Evolutionary conservation across 1,140 invertebrate species (phyloP).

Genomic region (Papilio dardanus): DNA sequence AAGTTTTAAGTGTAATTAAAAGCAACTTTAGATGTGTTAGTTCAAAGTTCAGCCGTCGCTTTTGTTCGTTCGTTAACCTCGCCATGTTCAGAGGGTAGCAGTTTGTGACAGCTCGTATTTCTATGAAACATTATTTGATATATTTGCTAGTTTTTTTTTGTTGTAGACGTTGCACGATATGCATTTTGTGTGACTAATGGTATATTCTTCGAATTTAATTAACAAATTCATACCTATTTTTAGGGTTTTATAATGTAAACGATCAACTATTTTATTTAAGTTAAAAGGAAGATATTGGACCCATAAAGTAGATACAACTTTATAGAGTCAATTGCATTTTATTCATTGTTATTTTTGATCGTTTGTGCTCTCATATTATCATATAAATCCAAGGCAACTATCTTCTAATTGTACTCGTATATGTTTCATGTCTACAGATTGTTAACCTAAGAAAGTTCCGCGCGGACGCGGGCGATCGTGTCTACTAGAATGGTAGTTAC

Average conservation of each 20-base stretch:
- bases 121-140: not conserved
- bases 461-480: constrained; percentile 10
- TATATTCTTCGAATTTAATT: not conserved
- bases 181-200: not conserved
- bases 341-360: not conserved
- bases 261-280: not conserved
- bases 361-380: not conserved
- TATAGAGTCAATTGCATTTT: not conserved
- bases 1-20: constrained; percentile 10
- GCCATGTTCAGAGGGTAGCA: not conserved
- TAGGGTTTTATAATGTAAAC: not conserved
- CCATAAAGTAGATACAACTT: not conserved
- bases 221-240: not conserved
- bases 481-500: not conserved
- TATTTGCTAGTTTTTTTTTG: not conserved
- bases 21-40: not conserved
- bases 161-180: constrained; percentile 1
- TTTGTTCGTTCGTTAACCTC: constrained; percentile 23
- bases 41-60: constrained; percentile 11
- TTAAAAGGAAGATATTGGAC: not conserved
- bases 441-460: constrained; percentile 19
- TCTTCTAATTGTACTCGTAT: not conserved
- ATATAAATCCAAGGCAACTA: not conserved
- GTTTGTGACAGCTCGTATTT: not conserved
- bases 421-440: not conserved